Evolutionary conservation across 2,797 vertebrate species (phyloP), one percentile per base, ranked within the genome.

Genomic region (Chanos chanos): DNA sequence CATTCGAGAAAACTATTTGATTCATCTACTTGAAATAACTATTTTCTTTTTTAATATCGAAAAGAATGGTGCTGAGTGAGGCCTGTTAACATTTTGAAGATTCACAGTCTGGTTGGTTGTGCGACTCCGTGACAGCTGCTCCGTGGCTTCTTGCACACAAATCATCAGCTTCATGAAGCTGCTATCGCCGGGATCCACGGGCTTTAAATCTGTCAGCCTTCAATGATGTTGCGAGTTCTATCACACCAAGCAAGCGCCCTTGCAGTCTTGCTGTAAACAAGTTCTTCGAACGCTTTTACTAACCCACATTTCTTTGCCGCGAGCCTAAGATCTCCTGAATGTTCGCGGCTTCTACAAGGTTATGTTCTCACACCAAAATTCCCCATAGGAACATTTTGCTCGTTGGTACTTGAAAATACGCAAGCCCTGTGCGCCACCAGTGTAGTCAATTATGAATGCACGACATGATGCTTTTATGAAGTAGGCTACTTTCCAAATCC

Each of bases 1-100:
- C n/a, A n/a, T n/a, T n/a, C n/a, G n/a, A n/a, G n/a, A n/a, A n/a
- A n/a, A n/a, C n/a, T n/a, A n/a, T n/a, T n/a, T n/a, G n/a, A n/a
- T n/a, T n/a, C n/a, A n/a, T n/a, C n/a, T n/a, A n/a, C n/a, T n/a
- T n/a, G n/a, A n/a, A n/a, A n/a, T n/a, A n/a, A n/a, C n/a, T n/a
- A n/a, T n/a, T n/a, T n/a, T n/a, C n/a, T n/a, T n/a, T n/a, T n/a
- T n/a, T n/a, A n/a, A n/a, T n/a, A n/a, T 47, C 7, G 13, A 34
- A 22, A 9, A n/a, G 19, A 37, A 66, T 75, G 74, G 72, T 71
- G 56, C 78, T 82, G 83, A 83, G 85, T 68, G 82, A 85, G 86
- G 86, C 85, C 83, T 76, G 84, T 83, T 92, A 90, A 91, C 89
- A 86, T 39, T 64, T 76, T 77, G 5, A 80, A 65, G 87, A 84